A percentile compares a stretch with the other conserved stretches of the same genome.
Conservation (phyloP, 1,140 invertebrate species). For the Eriosoma lanigerum region DNA sequence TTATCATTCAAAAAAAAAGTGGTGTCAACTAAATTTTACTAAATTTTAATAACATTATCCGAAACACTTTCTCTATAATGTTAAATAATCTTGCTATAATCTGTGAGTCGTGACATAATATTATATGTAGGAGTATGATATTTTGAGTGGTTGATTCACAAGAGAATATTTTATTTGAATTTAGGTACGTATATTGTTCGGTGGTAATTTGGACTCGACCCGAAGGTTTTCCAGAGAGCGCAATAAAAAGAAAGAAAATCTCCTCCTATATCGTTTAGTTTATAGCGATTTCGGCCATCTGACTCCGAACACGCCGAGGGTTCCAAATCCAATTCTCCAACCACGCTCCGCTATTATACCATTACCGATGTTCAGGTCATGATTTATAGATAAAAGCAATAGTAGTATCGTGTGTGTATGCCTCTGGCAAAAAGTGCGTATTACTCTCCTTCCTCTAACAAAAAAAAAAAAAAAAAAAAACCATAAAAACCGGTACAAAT, state of each 20-base stretch:
- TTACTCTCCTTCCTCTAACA: too few species aligned
- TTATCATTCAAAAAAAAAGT: too few species aligned
- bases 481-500: conserved; percentile 37
- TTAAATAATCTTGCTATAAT: too few species aligned
- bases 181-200: neutral
- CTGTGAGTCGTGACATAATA: too few species aligned
- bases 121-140: too few species aligned
- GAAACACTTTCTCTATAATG: too few species aligned
- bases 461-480: neutral
- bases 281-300: conserved; percentile 41
- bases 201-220: too few species aligned
- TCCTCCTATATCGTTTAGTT: conserved; percentile 29
- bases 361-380: neutral
- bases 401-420: neutral
- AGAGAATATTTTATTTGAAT: neutral
- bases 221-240: too few species aligned
- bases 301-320: neutral
- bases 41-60: too few species aligned
- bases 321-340: conserved; percentile 20
- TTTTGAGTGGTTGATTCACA: neutral
- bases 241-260: neutral
- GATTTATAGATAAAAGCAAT: neutral
- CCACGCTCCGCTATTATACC: neutral
- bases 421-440: too few species aligned
- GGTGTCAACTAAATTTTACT: too few species aligned